Conservation (phyloP, 2,113 vertebrate species). For the Thunnus thynnus region DNA sequence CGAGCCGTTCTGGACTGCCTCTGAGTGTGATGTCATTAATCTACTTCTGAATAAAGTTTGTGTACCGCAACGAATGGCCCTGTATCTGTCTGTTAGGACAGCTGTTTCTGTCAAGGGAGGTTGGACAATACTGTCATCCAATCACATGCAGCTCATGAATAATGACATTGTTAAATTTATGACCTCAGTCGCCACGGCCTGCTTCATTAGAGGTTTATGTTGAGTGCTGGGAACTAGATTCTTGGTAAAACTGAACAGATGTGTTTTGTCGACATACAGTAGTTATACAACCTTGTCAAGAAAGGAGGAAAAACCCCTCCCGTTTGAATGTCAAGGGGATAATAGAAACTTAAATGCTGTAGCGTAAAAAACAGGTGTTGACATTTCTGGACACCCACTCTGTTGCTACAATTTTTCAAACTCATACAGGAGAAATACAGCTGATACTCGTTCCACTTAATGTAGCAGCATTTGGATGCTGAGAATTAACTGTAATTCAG, state of each 20-base stretch:
- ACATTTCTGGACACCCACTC: conserved; percentile 15
- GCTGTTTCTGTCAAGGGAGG: conserved; percentile 45
- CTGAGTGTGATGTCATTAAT: neutral
- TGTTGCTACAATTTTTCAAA: conserved; percentile 1
- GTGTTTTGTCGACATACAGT: conserved; percentile 8
- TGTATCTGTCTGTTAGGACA: conserved; percentile 23
- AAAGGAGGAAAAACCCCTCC: conserved; percentile 18
- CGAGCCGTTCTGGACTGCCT: neutral
- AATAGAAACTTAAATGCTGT: conserved; percentile 1
- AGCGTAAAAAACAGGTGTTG: conserved; percentile 12
- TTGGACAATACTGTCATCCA: conserved; percentile 19
- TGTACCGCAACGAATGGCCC: conserved; percentile 2
- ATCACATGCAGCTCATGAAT: conserved; percentile 27
- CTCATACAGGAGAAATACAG: conserved; percentile 8
- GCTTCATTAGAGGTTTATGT: conserved; percentile 48
- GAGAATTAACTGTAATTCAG: conserved; percentile 18
- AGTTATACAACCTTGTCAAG: conserved; percentile 6
- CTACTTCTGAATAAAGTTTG: conserved; percentile 3
- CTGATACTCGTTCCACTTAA: conserved; percentile 22
- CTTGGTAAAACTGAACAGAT: conserved; percentile 45
- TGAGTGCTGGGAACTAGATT: conserved; percentile 39
- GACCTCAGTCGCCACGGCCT: conserved; percentile 26
- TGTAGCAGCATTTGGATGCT: neutral
- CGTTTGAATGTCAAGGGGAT: neutral
- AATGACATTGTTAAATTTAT: conserved; percentile 54